A percentile compares a stretch with the other conserved stretches of the same genome.
Evolutionary conservation across 2,797 vertebrate species (phyloP).

Genomic region (Perodicticus potto): DNA sequence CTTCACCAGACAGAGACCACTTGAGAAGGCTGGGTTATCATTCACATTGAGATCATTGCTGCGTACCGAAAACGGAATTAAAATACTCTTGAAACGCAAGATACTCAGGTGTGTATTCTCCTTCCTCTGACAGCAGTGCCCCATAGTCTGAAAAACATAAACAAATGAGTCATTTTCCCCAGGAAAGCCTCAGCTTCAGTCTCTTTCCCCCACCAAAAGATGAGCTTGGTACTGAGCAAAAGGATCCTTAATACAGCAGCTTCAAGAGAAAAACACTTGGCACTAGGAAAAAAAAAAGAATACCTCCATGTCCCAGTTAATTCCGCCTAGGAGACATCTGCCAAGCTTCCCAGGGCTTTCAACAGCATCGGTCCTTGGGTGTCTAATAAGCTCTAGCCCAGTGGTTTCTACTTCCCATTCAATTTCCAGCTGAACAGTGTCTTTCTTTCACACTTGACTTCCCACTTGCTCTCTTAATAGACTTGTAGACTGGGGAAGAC

Average conservation of each 20-base stretch:
- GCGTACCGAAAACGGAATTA: constrained; percentile 88
- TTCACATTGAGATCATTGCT: not conserved
- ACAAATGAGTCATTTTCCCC: not conserved
- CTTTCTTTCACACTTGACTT: not conserved
- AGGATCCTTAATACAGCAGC: not conserved
- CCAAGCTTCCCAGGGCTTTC: not conserved
- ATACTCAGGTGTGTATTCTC: constrained; percentile 95
- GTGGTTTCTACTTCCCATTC: not conserved
- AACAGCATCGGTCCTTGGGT: fast-evolving
- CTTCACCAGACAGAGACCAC: not conserved
- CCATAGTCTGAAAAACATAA: constrained; percentile 92
- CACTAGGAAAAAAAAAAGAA: not conserved
- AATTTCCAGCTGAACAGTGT: not conserved
- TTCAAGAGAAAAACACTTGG: not conserved
- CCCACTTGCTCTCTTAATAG: not conserved
- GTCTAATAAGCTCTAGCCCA: not conserved
- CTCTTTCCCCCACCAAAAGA: not conserved
- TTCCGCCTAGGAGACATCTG: not conserved
- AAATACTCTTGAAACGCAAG: constrained; percentile 92
- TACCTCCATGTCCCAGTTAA: not conserved
- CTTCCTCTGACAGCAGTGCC: constrained; percentile 93
- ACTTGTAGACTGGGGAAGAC: not conserved
- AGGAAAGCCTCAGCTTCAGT: not conserved
- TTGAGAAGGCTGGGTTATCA: not conserved
- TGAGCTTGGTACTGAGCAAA: not conserved